A percentile compares a stretch with the other conserved stretches of the same genome.
These are phyloP conservation scores for Malurus cyaneus DNA, from an alignment of 2,113 vertebrate species.

Conservation along the genomic window DNA sequence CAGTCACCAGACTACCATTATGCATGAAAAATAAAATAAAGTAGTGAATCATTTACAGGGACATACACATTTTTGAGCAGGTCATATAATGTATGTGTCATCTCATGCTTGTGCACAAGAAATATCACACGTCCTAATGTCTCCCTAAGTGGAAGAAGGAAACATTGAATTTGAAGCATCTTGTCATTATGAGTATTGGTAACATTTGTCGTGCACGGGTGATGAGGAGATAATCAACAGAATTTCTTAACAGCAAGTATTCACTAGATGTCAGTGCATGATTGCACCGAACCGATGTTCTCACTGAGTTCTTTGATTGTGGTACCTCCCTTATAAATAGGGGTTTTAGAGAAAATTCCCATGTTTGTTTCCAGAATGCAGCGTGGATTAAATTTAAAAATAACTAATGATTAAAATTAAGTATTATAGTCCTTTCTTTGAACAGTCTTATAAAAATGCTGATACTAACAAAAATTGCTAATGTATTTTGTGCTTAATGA, in stretches of 20 bases:
- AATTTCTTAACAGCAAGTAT: background rate
- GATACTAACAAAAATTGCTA: background rate
- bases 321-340: background rate
- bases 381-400: background rate
- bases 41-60: background rate
- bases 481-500: background rate
- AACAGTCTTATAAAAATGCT: background rate
- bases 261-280: slow-evolving; percentile 70
- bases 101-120: background rate
- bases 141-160: background rate
- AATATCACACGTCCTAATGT: background rate
- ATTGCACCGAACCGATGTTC: background rate
- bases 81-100: background rate
- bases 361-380: background rate
- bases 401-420: background rate
- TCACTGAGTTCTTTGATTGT: background rate
- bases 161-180: background rate
- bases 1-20: background rate
- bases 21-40: background rate
- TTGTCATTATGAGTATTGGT: background rate
- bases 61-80: rapidly evolving
- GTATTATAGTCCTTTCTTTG: background rate
- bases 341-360: background rate
- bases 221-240: background rate
- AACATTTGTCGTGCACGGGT: background rate